phyloP scores from a whole-genome alignment of 2,797 vertebrate genomes.

The Protosalanx chinensis region DNA sequence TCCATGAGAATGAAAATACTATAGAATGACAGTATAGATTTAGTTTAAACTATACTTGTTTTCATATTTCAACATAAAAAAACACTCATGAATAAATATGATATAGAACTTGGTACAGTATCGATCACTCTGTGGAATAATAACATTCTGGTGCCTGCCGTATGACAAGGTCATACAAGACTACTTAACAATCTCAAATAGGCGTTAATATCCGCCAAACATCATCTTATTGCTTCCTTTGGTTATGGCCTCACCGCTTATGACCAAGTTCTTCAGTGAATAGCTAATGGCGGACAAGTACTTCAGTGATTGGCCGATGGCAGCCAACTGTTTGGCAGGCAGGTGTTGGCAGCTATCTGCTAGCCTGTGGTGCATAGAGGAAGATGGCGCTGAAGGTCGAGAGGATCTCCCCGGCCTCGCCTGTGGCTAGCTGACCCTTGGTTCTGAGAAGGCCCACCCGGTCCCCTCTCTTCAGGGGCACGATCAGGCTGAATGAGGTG shows the following conservation, averaged over 20 bases:
- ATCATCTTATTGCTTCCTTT: constrained; percentile 1
- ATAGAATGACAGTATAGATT: neutral
- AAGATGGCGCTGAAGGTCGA: constrained; percentile 91
- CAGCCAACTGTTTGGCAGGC: constrained; percentile 33
- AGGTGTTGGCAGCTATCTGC: constrained; percentile 69
- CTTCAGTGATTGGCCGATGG: constrained; percentile 37
- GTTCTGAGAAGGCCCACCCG: constrained; percentile 84
- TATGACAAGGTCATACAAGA: neutral
- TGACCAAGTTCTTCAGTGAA: constrained; percentile 5
- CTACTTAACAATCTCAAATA: constrained; percentile 29
- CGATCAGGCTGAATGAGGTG: constrained; percentile 85
- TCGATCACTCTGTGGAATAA: constrained; percentile 15
- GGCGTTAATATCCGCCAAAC: constrained; percentile 1
- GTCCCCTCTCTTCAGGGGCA: constrained; percentile 85
- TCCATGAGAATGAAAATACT: neutral
- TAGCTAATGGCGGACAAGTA: neutral
- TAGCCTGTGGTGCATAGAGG: constrained; percentile 80
- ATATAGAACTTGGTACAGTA: neutral
- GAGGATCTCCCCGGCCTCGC: constrained; percentile 86
- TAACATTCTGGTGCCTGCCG: neutral
- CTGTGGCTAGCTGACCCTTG: constrained; percentile 83
- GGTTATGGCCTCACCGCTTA: neutral
- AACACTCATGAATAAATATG: constrained; percentile 1
- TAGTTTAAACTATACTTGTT: neutral
- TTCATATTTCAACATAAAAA: neutral